Conservation (phyloP, 2,113 vertebrate genomes). For the Rhineura floridana region DNA sequence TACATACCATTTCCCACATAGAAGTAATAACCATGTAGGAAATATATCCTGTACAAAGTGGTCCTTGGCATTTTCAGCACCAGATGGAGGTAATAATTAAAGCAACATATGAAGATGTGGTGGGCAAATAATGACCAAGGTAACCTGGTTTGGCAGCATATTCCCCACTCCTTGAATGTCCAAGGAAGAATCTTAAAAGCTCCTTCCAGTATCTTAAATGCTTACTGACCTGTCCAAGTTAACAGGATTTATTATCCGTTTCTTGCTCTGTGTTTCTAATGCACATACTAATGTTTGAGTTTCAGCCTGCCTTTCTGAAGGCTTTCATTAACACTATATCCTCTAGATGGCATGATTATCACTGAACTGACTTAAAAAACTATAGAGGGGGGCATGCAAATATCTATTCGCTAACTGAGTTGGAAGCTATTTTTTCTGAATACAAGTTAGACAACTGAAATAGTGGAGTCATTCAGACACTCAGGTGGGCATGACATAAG, state of each 20-base stretch:
- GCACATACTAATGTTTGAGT: not conserved
- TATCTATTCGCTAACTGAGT: not conserved
- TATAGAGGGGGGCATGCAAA: not conserved
- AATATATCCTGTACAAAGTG: not conserved
- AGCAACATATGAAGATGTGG: not conserved
- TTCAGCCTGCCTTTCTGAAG: not conserved
- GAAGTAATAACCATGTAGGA: not conserved
- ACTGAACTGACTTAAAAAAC: not conserved
- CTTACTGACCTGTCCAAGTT: not conserved
- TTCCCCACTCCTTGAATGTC: too few relatives aligned
- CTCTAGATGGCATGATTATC: conserved; percentile 14
- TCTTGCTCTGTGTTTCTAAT: not conserved
- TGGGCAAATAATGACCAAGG: not conserved
- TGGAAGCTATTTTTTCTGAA: not conserved
- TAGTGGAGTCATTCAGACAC: not conserved
- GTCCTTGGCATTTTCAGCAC: not conserved
- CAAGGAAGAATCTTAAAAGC: too few relatives aligned
- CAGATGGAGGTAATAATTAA: not conserved
- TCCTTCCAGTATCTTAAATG: not conserved
- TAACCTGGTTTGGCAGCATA: too few relatives aligned
- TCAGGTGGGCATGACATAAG: not conserved
- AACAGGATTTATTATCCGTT: not conserved
- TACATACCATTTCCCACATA: not conserved
- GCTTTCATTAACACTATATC: not conserved
- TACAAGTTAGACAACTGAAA: not conserved